Conservation (phyloP, 2,113 vertebrate genomes). For the western clawed frog (Xenopus tropicalis) region UCB_Xtro_10.0 CM004449.2:101409001-101409500, state of each 20-base stretch:
- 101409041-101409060: too few species aligned
- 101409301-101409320: constrained; percentile 98
- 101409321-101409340: constrained; percentile 91
- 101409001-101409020: too few species aligned
- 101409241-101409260: constrained; percentile 97
- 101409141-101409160: background rate
- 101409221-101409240: constrained; percentile 91
- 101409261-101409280: constrained; percentile 88
- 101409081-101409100: constrained; percentile 64
- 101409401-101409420: constrained; percentile 51
- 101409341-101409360: constrained; percentile 45
- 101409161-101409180: background rate
- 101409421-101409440: constrained; percentile 45
- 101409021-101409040: too few species aligned
- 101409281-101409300: constrained; percentile 94
- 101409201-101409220: constrained; percentile 80
- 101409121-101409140: constrained; percentile 59
- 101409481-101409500: background rate
- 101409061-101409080: background rate
- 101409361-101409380: constrained; percentile 72
- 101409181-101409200: background rate
- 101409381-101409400: constrained; percentile 69
- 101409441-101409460: background rate
- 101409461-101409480: background rate
- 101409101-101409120: constrained; percentile 71